Evolutionary conservation across 1,140 invertebrate genomes (phyloP), one percentile per base, ranked within the genome.

Genomic region (Proales similis): DNA sequence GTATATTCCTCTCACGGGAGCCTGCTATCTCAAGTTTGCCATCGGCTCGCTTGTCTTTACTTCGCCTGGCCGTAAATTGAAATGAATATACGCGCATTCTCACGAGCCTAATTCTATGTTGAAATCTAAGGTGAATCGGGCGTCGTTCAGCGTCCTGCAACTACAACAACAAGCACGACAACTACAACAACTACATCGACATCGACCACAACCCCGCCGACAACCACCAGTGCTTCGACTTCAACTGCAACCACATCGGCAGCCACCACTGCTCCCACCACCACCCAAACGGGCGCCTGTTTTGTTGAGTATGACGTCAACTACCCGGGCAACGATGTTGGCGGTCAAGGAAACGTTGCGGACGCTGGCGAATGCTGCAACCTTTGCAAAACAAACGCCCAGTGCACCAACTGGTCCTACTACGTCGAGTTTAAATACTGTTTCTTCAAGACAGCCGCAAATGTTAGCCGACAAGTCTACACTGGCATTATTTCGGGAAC

Each of bases 371-470:
- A 57, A 2, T 57, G 51, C 20, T 57, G 51, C 45, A 57, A 57
- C 20, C 19, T 57, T 7, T 57, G 51, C 22, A 42, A 42, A 42
- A 9, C 20, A 27, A 42, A 22, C 1, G 6, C 7, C 0, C 24
- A 27, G 20, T 57, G 51, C 20, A 11, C 6, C 29, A 42, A 36
- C 14, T 57, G 51, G 51, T 57, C 51, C 0, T 57, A 43, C 32
- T 57, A 42, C 32, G 51, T 57, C 12, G 33, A 57, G 32, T 57
- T 11, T 20, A 24, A n/a, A 4, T 57, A 57, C 32, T 57, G 51
- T 43, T 57, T 30, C 24, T 57, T 57, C 7, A 57, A 57, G 27
- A 42, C 17, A 5, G 27, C 9, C 32, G 17, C 20, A 3, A 57
- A n/a, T 43, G 51, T 3, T 0, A 17, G 20, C 12, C 39, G 45